Evolutionary conservation across 2,888 invertebrate genomes (phyloP), one percentile per base, ranked within the genome.

Genomic region (Cosmia pyralina): DNA sequence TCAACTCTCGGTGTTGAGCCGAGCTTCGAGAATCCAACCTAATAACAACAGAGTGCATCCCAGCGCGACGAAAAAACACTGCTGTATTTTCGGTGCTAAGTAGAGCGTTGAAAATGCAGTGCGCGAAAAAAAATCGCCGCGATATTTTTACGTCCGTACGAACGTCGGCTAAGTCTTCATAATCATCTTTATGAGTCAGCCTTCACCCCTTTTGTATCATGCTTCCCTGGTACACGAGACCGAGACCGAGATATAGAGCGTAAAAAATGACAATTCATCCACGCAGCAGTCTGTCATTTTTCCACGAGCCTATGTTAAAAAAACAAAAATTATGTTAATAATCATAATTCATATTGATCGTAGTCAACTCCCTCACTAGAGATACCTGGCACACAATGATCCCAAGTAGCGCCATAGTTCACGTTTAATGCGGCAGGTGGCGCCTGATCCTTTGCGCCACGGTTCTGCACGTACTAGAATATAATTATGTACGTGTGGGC

Each of bases 361-460:
- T 19, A 69, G n/a, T 48, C 19, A 34, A 48, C 70, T 46, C 48
- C 71, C 53, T 65, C 55, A 50, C 62, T 67, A 79, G 53, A 75
- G 58, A 63, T 52, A 53, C 75, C 58, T 55, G 64, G 79, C 73
- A 19, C 53, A 41, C 53, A 22, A 34, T 17, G 44, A 68, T 53
- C 83, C 79, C 80, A 83, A 80, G 83, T 79, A 58, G 46, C 13
- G 44, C 75, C 63, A 81, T 73, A 76, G 70, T 84, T 82, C 78
- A 82, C 66, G 46, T n/a, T 58, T 66, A 72, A 72, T 72, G 65
- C 83, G 78, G 53, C 85, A 85, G 78, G 84, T 84, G 85, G 85
- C 85, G 84, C 83, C 85, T 79, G 52, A 63, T 60, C 28, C 69
- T 69, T 46, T 67, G 55, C 69, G 44, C 48, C 59, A 34, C 58